Percentiles rank a stretch among this genome's conserved stretches.
Conservation (phyloP, 2,797 vertebrate species). For the Rhinophrynus dorsalis region DNA sequence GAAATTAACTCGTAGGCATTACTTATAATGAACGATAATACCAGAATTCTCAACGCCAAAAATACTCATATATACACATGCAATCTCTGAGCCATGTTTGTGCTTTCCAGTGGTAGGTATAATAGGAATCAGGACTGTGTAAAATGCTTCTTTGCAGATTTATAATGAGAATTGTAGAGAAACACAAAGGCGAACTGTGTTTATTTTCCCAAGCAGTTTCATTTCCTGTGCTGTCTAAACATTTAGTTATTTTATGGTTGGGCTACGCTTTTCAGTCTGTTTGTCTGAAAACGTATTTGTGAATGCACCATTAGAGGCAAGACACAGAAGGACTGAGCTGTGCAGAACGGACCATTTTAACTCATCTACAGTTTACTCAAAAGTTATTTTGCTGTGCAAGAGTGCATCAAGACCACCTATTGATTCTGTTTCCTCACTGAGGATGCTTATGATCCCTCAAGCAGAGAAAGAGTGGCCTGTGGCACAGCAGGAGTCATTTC, state of each 20-base stretch:
- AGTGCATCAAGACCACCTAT: conserved; percentile 54
- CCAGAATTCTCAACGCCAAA: background rate
- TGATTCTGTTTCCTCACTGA: conserved; percentile 54
- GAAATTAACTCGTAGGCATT: background rate
- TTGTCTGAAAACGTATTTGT: conserved; percentile 42
- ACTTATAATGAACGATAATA: background rate
- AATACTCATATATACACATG: background rate
- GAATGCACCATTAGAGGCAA: conserved; percentile 48
- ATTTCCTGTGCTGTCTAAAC: conserved; percentile 41
- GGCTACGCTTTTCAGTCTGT: conserved; percentile 37
- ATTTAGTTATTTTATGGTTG: conserved; percentile 47
- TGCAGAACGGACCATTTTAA: conserved; percentile 38
- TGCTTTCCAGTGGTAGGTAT: background rate
- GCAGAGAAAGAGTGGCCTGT: conserved; percentile 45
- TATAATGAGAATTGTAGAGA: conserved; percentile 21
- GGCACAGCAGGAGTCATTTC: conserved; percentile 42
- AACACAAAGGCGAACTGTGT: conserved; percentile 25
- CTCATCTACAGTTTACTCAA: conserved; percentile 52
- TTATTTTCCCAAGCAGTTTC: conserved; percentile 18
- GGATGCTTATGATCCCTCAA: conserved; percentile 56
- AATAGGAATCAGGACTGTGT: conserved; percentile 22
- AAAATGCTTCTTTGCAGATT: conserved; percentile 29
- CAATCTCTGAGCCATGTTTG: background rate
- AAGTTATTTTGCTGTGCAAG: conserved; percentile 55
- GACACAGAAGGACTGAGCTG: conserved; percentile 8